Evolutionary conservation across 2,797 vertebrate species (phyloP).

Genomic region (Diceros bicornis): DNA sequence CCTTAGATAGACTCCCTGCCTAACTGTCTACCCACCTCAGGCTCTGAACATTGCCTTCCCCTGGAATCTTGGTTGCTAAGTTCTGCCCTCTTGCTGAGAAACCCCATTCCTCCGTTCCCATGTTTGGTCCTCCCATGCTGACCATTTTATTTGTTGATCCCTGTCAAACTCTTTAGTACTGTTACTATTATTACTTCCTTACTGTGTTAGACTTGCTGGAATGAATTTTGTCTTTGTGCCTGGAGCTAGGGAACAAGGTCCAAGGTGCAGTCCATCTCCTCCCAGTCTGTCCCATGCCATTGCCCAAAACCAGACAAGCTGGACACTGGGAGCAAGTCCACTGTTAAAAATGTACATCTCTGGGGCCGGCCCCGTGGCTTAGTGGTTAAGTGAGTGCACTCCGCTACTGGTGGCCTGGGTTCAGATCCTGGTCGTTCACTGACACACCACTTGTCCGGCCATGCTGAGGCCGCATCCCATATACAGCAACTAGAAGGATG

Average conservation of each 20-base stretch:
- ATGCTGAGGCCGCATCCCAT: too few species aligned
- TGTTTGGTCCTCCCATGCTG: not conserved
- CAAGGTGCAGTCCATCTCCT: conserved; percentile 39
- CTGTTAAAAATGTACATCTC: not conserved
- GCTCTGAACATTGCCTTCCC: not conserved
- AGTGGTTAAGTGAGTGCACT: too few species aligned
- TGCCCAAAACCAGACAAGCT: conserved; percentile 34
- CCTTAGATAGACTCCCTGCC: not conserved
- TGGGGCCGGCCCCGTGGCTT: not conserved
- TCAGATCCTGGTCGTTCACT: too few species aligned
- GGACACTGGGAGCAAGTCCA: not conserved
- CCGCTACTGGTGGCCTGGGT: too few species aligned
- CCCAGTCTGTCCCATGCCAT: not conserved
- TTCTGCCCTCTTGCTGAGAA: conserved; percentile 48
- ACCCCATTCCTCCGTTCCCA: not conserved
- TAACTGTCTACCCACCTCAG: not conserved
- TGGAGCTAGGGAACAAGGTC: not conserved
- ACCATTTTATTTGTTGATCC: conserved; percentile 29
- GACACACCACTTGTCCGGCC: too few species aligned
- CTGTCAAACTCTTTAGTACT: not conserved
- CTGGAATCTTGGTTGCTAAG: not conserved
- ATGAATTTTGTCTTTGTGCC: conserved; percentile 56
- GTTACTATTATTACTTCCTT: not conserved
- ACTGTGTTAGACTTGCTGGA: conserved; percentile 2
- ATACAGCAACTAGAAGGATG: too few species aligned